A percentile compares a stretch with the other conserved stretches of the same genome.
These are phyloP conservation scores for Hydrophis major DNA, from an alignment of 2,797 vertebrate genomes.

Conservation along the genomic window DNA sequence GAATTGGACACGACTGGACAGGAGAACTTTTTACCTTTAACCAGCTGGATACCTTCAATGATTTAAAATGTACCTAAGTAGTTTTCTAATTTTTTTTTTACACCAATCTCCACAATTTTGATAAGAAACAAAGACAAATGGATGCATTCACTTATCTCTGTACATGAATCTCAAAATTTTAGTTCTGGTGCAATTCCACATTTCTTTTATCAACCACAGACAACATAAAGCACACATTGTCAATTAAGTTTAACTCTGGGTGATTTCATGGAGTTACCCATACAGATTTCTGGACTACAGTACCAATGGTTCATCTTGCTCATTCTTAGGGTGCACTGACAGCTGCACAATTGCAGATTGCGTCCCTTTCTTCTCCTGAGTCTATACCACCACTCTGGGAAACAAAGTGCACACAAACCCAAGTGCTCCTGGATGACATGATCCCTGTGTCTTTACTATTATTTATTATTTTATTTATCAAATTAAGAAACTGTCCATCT, in stretches of 20 bases:
- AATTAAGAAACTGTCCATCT: no score
- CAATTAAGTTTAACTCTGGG: not conserved
- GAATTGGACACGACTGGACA: no score
- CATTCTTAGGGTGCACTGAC: not conserved
- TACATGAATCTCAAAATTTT: not conserved
- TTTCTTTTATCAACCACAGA: not conserved
- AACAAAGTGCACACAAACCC: not conserved
- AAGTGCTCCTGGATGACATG: not conserved
- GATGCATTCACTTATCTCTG: not conserved
- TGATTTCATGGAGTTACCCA: not conserved
- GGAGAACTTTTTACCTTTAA: no score
- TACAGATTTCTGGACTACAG: not conserved
- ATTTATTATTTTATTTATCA: no score
- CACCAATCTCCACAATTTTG: not conserved
- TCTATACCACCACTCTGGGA: no score
- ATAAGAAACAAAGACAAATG: not conserved
- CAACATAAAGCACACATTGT: not conserved
- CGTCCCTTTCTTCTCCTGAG: not conserved
- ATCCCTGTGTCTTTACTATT: no score
- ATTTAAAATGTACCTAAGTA: conserved; percentile 8
- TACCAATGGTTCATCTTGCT: not conserved
- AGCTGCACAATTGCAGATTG: not conserved
- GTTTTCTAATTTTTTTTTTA: conserved; percentile 44
- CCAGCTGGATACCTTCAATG: not conserved
- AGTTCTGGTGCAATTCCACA: not conserved